A percentile compares a stretch with the other conserved stretches of the same genome.
phyloP scores from a whole-genome alignment of 2,888 invertebrate species.

The Steinernema scapterisci region DNA sequence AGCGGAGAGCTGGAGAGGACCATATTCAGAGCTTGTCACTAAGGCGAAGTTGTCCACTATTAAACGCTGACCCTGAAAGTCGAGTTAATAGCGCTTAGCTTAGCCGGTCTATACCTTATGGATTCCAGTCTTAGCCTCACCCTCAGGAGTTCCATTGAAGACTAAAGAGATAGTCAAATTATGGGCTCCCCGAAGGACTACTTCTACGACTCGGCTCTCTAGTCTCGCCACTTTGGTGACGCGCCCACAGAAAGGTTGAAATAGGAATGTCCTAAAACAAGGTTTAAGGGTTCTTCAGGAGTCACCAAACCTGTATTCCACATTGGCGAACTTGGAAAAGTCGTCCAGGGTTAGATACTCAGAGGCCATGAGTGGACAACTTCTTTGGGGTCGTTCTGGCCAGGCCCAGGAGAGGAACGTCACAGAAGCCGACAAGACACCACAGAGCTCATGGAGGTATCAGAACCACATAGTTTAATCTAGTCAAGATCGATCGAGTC shows the following conservation, averaged over 20 bases:
- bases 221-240: not conserved
- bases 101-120: too few relatives aligned
- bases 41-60: not conserved
- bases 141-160: too few relatives aligned
- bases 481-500: too few relatives aligned
- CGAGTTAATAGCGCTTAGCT: not conserved
- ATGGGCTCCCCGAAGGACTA: not conserved
- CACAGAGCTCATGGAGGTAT: too few relatives aligned
- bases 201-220: not conserved
- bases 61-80: not conserved
- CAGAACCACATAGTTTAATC: too few relatives aligned
- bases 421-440: too few relatives aligned
- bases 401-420: too few relatives aligned
- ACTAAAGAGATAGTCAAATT: not conserved
- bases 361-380: too few relatives aligned
- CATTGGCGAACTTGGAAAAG: constrained; percentile 14
- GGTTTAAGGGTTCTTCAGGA: not conserved
- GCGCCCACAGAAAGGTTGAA: not conserved
- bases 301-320: constrained; percentile 1
- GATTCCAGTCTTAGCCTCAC: too few relatives aligned
- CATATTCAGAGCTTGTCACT: not conserved
- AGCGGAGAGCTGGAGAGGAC: not conserved
- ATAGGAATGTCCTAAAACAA: not conserved
- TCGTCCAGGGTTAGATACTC: not conserved
- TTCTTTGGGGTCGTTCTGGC: too few relatives aligned